These are phyloP conservation scores for Cassiopea andromeda DNA, from an alignment of 30 jellyfish, hydroid and myxozoan species.

Conservation along the genomic window DNA sequence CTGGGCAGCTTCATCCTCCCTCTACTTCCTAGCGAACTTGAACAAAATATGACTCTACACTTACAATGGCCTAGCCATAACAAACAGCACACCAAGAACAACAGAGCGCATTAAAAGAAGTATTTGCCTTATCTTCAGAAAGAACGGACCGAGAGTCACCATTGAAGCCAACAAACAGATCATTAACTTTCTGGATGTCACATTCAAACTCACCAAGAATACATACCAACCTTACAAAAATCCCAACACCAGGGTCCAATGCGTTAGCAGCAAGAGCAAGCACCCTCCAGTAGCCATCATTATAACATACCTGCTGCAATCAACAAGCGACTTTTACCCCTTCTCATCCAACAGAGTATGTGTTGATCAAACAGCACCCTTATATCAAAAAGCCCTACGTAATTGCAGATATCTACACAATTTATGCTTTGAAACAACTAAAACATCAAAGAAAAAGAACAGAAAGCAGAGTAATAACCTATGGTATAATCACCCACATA, in stretches of 20 bases:
- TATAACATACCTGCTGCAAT: no score
- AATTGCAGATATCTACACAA: background rate
- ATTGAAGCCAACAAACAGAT: slow-evolving; percentile 32
- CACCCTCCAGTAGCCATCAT: no score
- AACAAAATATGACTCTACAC: no score
- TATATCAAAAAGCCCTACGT: background rate
- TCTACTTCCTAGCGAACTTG: no score
- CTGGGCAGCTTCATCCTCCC: no score
- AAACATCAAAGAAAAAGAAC: background rate
- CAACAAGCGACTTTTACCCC: background rate
- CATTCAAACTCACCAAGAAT: slow-evolving; percentile 10
- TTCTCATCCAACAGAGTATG: background rate
- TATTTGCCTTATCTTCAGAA: no score
- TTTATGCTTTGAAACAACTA: background rate
- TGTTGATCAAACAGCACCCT: background rate
- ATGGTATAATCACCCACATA: no score
- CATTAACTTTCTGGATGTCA: slow-evolving; percentile 48
- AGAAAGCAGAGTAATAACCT: background rate
- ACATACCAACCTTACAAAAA: slow-evolving; percentile 36
- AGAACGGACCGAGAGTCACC: slow-evolving; percentile 30
- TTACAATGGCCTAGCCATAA: no score
- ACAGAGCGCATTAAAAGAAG: no score
- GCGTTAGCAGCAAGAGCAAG: slow-evolving; percentile 56
- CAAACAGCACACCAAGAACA: no score
- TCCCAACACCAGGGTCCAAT: slow-evolving; percentile 48